phyloP scores from a whole-genome alignment of 2,113 vertebrate genomes.

The Oenanthe oenanthe region DNA sequence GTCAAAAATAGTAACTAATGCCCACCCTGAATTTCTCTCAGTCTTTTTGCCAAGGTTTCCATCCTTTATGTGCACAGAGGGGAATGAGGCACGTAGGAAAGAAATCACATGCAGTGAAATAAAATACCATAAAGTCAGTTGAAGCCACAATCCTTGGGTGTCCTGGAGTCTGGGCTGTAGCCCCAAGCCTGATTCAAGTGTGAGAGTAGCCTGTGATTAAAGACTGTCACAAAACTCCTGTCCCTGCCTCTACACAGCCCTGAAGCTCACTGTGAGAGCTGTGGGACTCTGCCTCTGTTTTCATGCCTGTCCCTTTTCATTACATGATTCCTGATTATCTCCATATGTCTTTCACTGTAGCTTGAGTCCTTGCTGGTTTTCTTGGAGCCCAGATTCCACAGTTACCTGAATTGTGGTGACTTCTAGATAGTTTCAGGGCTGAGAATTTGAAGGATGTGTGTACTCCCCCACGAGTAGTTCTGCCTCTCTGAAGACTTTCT shows the following conservation, averaged over 20 bases:
- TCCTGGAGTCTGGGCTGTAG: not conserved
- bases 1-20: conserved; percentile 11
- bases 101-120: not conserved
- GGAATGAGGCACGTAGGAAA: not conserved
- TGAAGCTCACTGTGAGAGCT: not conserved
- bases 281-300: not conserved
- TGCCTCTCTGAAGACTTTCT: not conserved
- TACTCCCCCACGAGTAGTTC: not conserved
- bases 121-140: not conserved
- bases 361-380: not conserved
- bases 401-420: not conserved
- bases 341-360: not conserved
- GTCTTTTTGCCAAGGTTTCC: not conserved
- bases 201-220: not conserved
- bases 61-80: not conserved
- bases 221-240: not conserved
- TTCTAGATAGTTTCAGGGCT: not conserved
- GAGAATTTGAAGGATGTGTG: not conserved
- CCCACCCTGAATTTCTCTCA: not conserved
- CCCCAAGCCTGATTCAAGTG: not conserved
- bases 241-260: not conserved
- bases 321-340: not conserved
- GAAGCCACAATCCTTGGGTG: not conserved
- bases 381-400: not conserved
- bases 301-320: not conserved